Evolutionary conservation across 2,113 vertebrate genomes (phyloP).

Genomic region (Salvator merianae): DNA sequence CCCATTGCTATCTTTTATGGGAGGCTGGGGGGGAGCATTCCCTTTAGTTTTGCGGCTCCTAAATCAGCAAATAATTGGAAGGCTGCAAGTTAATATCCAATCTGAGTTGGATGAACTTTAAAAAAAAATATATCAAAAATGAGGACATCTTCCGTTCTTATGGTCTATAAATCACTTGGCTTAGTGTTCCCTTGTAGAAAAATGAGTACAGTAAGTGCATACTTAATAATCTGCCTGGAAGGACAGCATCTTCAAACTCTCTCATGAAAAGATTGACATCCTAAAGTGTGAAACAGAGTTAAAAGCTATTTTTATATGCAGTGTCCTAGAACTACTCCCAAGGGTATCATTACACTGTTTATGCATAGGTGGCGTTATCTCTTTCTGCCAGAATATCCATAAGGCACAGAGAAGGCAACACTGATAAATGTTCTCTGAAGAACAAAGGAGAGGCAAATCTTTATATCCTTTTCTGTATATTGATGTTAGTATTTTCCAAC

Average conservation of each 20-base stretch:
- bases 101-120: neutral
- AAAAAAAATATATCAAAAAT: no score
- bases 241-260: neutral
- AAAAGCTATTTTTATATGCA: neutral
- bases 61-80: neutral
- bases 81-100: neutral
- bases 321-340: conserved; percentile 1
- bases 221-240: neutral
- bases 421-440: neutral
- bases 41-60: no score
- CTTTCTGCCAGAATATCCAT: conserved; percentile 14
- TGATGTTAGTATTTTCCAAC: neutral
- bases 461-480: neutral
- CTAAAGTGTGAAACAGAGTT: neutral
- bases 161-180: neutral
- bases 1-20: neutral
- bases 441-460: neutral
- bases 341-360: neutral
- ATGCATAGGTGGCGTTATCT: neutral
- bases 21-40: no score
- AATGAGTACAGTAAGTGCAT: no score
- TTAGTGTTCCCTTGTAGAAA: neutral
- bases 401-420: conserved; percentile 19
- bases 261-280: neutral
- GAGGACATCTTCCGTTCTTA: neutral